Conservation (phyloP, 2,888 invertebrate species). For the Drosophila neonasuta region DNA sequence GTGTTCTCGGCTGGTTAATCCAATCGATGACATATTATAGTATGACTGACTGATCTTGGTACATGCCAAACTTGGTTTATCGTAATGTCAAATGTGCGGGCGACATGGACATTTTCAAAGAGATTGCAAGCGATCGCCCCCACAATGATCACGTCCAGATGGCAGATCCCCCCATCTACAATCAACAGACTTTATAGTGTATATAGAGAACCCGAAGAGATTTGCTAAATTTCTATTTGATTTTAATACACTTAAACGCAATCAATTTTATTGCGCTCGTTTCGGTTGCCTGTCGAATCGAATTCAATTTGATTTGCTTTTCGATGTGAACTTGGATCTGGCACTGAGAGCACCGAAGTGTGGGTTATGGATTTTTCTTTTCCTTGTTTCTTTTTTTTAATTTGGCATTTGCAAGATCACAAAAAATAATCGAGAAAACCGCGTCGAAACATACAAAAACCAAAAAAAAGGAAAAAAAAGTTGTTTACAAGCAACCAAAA, state of each 20-base stretch:
- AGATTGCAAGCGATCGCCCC: slow-evolving; percentile 8
- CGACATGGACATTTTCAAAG: slow-evolving; percentile 49
- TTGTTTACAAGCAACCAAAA: slow-evolving; percentile 70
- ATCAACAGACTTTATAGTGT: too few species aligned
- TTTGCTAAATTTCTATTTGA: slow-evolving; percentile 62
- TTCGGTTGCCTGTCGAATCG: slow-evolving; percentile 73
- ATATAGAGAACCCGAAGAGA: slow-evolving; percentile 21
- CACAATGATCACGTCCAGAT: slow-evolving; percentile 48
- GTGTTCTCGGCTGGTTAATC: slow-evolving; percentile 1
- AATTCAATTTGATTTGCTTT: slow-evolving; percentile 74
- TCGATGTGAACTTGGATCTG: slow-evolving; percentile 41
- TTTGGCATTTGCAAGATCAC: slow-evolving; percentile 46
- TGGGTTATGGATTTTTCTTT: slow-evolving; percentile 31
- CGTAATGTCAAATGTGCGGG: slow-evolving; percentile 51
- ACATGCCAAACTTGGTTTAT: slow-evolving; percentile 63
- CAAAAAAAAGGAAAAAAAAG: slow-evolving; percentile 17
- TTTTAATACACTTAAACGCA: slow-evolving; percentile 75
- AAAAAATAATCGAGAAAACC: slow-evolving; percentile 16
- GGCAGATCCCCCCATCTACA: slow-evolving; percentile 10
- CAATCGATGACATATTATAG: background rate
- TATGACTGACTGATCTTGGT: slow-evolving; percentile 22
- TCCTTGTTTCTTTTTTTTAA: background rate
- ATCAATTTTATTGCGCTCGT: slow-evolving; percentile 75
- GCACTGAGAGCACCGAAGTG: background rate
- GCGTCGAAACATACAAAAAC: background rate